Base-by-base conservation (phyloP, 1,140 invertebrate species). In the Zelostemma sp. region DNA sequence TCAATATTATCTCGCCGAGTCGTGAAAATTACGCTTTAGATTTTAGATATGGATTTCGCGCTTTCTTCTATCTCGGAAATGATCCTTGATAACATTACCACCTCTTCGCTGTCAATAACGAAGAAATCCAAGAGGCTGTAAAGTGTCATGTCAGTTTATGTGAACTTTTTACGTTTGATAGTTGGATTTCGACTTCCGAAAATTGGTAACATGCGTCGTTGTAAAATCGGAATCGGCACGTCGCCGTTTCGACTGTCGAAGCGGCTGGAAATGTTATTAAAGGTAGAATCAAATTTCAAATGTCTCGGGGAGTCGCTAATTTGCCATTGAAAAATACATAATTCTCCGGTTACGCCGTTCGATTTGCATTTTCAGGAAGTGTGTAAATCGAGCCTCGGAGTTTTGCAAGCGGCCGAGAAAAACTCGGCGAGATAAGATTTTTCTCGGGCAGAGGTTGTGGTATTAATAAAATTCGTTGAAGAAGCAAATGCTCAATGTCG, bases 161-260 rank as follows among this genome's bases (percentile, higher is more conserved):
- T 5, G 17, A n/a, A 8, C 25, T 14, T 21, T 43, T 43, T 55
- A 28, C 17, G 9, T 47, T 35, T 14, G 33, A 15, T 49, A 11
- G 17, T 48, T 6, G 56, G 68, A 70, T 73, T 77, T 71, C 67
- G 48, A 16, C 60, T 35, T 51, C 16, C 47, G 25, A n/a, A n/a
- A n/a, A 38, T 46, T 46, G 53, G 33, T 38, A 78, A 76, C 72
- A 79, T 77, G 76, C 73, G 72, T 53, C 77, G 76, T 19, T 65
- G 69, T 0, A 79, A 79, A 66, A 65, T 77, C 28, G 74, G 72
- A 17, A 79, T 79, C 61, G 72, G 75, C 48, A 78, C 74, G 49
- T 6, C 41, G 9, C 14, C 8, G 6, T n/a, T 6, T 1, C 38
- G 9, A 1, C 17, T n/a, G 16, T 46, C 9, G 43, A 16, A 11